Percentiles rank a stretch among this genome's conserved stretches.
These are phyloP conservation scores for Tapirus indicus DNA, from an alignment of 2,797 vertebrate genomes.

Conservation along the genomic window DNA sequence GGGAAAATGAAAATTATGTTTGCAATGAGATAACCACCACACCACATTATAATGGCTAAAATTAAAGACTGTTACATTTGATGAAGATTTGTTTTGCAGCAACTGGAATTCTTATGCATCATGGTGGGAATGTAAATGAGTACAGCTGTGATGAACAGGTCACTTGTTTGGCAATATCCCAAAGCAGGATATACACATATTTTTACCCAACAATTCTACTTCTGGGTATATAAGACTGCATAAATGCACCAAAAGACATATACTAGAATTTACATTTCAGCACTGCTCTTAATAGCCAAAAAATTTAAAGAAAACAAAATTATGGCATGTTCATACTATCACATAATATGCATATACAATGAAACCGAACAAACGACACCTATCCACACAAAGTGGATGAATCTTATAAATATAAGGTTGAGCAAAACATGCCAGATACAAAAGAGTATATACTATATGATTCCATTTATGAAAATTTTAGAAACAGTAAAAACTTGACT, in stretches of 20 bases:
- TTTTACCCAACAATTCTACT: background rate
- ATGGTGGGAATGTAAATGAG: background rate
- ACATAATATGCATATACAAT: background rate
- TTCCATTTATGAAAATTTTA: background rate
- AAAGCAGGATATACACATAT: background rate
- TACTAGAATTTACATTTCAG: background rate
- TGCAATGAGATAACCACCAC: background rate
- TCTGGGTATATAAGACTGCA: background rate
- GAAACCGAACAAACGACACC: background rate
- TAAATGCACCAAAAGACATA: background rate
- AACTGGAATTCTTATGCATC: background rate
- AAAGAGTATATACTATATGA: background rate
- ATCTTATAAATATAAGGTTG: background rate
- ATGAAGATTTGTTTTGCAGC: background rate
- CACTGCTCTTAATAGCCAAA: background rate
- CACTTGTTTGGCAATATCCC: background rate
- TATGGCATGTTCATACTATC: background rate
- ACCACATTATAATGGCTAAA: background rate
- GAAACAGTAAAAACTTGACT: background rate
- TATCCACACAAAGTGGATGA: background rate
- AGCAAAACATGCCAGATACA: background rate
- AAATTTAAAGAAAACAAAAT: background rate
- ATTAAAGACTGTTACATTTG: background rate
- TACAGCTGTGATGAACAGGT: background rate
- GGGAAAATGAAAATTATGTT: background rate